phyloP scores from a whole-genome alignment of 2,888 invertebrate genomes.

The Neoitamus cyanurus region DNA sequence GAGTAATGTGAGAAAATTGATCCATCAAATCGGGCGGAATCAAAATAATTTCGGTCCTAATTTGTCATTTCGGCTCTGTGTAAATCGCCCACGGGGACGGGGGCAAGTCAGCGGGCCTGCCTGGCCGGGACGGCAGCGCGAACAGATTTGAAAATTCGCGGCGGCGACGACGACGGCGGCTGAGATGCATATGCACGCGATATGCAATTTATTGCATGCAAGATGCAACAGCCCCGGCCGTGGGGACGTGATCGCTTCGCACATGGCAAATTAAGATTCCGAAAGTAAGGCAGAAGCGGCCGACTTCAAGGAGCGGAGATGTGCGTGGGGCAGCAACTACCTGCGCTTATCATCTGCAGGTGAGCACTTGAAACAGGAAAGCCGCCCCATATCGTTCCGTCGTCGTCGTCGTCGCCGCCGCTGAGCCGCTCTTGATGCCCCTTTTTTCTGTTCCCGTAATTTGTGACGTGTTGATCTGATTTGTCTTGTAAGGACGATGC shows the following conservation, averaged over 20 bases:
- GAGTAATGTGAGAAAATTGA: conserved; percentile 42
- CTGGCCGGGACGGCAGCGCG: neutral
- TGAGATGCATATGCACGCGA: conserved; percentile 41
- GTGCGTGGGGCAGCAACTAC: conserved; percentile 45
- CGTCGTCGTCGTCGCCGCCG: too few species aligned
- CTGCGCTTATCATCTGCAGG: conserved; percentile 32
- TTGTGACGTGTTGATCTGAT: conserved; percentile 42
- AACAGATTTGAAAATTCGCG: conserved; percentile 14
- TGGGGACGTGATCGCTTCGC: conserved; percentile 39
- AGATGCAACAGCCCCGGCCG: neutral
- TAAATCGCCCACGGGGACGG: conserved; percentile 11
- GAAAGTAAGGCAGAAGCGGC: conserved; percentile 38
- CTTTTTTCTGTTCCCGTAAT: conserved; percentile 26
- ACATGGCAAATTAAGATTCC: conserved; percentile 44
- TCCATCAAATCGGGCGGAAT: conserved; percentile 38
- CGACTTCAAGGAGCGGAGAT: conserved; percentile 35
- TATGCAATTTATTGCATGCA: conserved; percentile 44
- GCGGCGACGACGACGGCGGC: neutral
- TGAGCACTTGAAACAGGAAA: conserved; percentile 31
- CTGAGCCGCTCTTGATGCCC: neutral
- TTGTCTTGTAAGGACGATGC: conserved; percentile 18
- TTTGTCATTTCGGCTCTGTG: conserved; percentile 41
- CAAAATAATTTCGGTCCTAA: conserved; percentile 43
- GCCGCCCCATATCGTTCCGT: neutral
- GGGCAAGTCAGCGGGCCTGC: too few species aligned